phyloP scores from a whole-genome alignment of 2,797 vertebrate species.

The Schizopygopsis malacanthus region DNA sequence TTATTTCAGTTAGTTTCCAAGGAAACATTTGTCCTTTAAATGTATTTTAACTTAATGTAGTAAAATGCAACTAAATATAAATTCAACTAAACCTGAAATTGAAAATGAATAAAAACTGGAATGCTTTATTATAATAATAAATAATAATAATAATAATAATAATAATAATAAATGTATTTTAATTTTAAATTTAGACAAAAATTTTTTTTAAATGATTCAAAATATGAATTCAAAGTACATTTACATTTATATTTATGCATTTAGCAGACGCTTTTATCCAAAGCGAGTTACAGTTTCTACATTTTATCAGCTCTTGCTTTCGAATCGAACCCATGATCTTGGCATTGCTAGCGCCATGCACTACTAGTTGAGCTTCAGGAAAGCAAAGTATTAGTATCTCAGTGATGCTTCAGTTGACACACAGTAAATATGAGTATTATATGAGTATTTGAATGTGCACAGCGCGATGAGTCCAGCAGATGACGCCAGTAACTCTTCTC shows the following conservation, averaged over 20 bases:
- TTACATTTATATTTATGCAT: too few species aligned
- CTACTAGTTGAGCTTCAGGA: too few species aligned
- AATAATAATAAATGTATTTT: neutral
- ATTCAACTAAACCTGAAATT: neutral
- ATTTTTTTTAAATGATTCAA: neutral
- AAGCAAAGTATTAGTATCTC: neutral
- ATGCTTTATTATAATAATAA: neutral
- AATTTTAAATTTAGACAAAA: neutral
- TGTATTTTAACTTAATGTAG: neutral
- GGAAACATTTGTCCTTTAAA: neutral
- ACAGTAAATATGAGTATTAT: neutral
- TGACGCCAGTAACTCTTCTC: slow-evolving; percentile 24
- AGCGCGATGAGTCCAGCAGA: slow-evolving; percentile 41
- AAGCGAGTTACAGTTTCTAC: too few species aligned
- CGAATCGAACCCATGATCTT: too few species aligned
- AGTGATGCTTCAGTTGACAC: neutral
- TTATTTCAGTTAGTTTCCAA: neutral
- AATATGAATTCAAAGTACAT: neutral
- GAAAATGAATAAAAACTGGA: neutral
- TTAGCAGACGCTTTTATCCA: too few species aligned
- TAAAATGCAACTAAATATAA: neutral
- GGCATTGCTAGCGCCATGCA: too few species aligned
- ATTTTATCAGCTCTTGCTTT: too few species aligned
- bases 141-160: too few species aligned
- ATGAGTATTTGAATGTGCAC: neutral